These are phyloP conservation scores for Nematostella vectensis DNA, from an alignment of 92 coral and sea anemone species.

Conservation along the genomic window DNA sequence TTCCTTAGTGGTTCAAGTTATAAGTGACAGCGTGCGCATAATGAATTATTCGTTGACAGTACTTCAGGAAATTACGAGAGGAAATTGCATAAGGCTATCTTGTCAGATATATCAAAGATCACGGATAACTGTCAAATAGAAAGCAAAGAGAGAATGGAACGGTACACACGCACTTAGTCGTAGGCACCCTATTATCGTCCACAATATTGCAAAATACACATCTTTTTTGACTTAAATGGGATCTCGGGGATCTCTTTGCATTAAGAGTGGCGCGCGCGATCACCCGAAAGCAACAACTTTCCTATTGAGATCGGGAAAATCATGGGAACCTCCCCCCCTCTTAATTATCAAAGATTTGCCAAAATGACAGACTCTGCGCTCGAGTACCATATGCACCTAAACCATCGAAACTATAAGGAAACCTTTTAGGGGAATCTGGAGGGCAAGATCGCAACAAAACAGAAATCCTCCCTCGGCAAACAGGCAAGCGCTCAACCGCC, in stretches of 20 bases:
- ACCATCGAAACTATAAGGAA: constrained; percentile 19
- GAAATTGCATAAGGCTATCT: constrained; percentile 97
- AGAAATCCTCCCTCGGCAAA: constrained; percentile 40
- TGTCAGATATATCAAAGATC: constrained; percentile 98
- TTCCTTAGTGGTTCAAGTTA: constrained; percentile 84
- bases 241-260: constrained; percentile 51
- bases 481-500: constrained; percentile 40
- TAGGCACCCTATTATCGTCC: constrained; percentile 72
- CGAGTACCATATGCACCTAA: constrained; percentile 17
- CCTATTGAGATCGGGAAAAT: constrained; percentile 46
- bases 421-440: constrained; percentile 24
- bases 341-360: constrained; percentile 40
- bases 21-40: constrained; percentile 95
- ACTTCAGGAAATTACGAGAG: constrained; percentile 99
- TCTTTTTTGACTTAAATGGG: constrained; percentile 68
- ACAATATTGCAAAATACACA: constrained; percentile 77
- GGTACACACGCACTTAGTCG: constrained; percentile 92
- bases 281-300: constrained; percentile 43
- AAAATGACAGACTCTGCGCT: constrained; percentile 4
- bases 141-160: constrained; percentile 83
- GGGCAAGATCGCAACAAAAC: constrained; percentile 15
- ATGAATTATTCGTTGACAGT: constrained; percentile 98
- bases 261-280: constrained; percentile 28
- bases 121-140: constrained; percentile 83
- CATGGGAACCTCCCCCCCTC: constrained; percentile 42